phyloP scores from a whole-genome alignment of 2,797 vertebrate genomes.

The Acanthurus leucopareius region DNA sequence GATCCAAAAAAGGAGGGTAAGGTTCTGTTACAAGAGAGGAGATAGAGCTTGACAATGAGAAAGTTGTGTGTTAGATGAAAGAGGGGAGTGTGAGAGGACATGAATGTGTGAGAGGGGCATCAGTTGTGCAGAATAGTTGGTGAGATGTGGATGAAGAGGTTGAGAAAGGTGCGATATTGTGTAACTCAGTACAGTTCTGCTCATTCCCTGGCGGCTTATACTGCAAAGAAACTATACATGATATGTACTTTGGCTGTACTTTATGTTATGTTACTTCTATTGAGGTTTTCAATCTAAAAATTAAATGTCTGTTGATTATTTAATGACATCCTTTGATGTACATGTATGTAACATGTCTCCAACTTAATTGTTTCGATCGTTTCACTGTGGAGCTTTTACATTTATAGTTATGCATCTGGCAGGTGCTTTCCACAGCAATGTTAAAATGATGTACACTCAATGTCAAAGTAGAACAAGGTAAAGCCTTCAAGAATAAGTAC shows the following conservation, averaged over 20 bases:
- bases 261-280: no score
- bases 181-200: slow-evolving; percentile 40
- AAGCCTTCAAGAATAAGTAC: neutral
- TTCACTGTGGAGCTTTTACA: neutral
- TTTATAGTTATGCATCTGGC: neutral
- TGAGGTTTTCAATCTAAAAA: no score
- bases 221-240: slow-evolving; percentile 11
- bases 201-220: slow-evolving; percentile 30
- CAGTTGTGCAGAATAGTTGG: slow-evolving; percentile 68
- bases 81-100: slow-evolving; percentile 68
- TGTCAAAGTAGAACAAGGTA: neutral
- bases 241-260: no score
- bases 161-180: slow-evolving; percentile 63
- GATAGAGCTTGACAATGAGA: slow-evolving; percentile 48
- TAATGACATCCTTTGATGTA: neutral
- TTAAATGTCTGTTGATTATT: no score
- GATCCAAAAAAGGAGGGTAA: neutral
- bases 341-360: neutral
- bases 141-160: slow-evolving; percentile 64
- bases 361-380: neutral
- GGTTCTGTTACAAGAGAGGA: slow-evolving; percentile 35
- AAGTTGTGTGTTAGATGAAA: slow-evolving; percentile 68
- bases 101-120: slow-evolving; percentile 69
- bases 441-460: neutral
- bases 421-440: neutral